Percentiles rank a stretch among this genome's conserved stretches.
phyloP scores from a whole-genome alignment of 2,113 vertebrate species.

The Bufo bufo region DNA sequence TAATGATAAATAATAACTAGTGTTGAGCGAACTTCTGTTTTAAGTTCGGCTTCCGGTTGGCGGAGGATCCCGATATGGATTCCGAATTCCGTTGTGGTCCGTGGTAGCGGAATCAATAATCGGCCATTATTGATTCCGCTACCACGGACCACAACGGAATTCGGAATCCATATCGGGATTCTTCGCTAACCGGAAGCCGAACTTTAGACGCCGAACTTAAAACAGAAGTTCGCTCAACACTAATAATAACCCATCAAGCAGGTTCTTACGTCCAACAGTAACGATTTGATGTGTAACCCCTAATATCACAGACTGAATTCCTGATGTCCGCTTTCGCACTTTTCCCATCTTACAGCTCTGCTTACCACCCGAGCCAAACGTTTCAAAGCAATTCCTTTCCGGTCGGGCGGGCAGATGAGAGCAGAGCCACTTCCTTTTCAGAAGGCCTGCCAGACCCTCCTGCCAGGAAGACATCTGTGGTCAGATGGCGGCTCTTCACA shows the following conservation, averaged over 20 bases:
- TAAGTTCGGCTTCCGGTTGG: too few species aligned
- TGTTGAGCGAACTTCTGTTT: too few species aligned
- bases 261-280: background rate
- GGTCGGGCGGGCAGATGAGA: constrained; percentile 33
- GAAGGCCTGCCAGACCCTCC: constrained; percentile 30
- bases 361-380: background rate
- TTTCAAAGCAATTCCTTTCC: constrained; percentile 29
- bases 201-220: too few species aligned
- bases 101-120: too few species aligned
- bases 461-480: constrained; percentile 49
- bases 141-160: too few species aligned
- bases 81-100: too few species aligned
- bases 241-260: background rate
- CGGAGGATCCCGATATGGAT: too few species aligned
- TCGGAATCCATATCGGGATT: too few species aligned
- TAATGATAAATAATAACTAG: background rate
- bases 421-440: constrained; percentile 14
- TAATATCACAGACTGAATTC: background rate
- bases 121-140: too few species aligned
- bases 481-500: constrained; percentile 44
- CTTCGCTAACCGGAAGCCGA: too few species aligned
- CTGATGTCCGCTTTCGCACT: background rate
- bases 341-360: background rate
- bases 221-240: too few species aligned
- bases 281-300: background rate